These are phyloP conservation scores for Apodemia hepburni DNA, from an alignment of 2,888 invertebrate genomes.

Conservation along the genomic window DNA sequence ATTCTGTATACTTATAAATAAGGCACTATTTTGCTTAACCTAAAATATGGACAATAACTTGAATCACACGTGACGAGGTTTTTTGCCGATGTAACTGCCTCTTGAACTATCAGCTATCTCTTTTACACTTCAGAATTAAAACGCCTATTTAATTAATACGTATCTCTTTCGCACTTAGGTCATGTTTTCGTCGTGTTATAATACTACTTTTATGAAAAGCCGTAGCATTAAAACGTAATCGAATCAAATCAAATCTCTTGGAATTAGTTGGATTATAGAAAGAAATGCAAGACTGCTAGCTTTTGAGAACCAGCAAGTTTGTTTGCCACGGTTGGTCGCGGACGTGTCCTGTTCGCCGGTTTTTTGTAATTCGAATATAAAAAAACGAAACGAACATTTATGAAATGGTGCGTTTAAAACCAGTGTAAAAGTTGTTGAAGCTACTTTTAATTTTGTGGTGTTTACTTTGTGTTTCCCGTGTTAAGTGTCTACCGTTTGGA, in stretches of 20 bases:
- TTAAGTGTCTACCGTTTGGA: conserved; percentile 37
- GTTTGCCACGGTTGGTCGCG: conserved; percentile 59
- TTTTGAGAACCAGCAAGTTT: conserved; percentile 52
- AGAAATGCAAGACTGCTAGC: conserved; percentile 47
- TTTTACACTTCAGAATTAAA: conserved; percentile 19
- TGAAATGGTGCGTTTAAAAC: conserved; percentile 51
- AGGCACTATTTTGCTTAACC: conserved; percentile 16
- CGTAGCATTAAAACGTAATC: conserved; percentile 32
- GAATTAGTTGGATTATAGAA: conserved; percentile 51
- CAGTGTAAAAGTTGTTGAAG: conserved; percentile 44
- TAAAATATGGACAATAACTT: conserved; percentile 25
- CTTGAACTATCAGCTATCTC: conserved; percentile 26
- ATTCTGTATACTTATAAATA: conserved; percentile 2
- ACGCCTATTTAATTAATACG: conserved; percentile 20
- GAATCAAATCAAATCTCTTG: conserved; percentile 36
- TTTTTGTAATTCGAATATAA: conserved; percentile 58
- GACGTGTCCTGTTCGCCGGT: conserved; percentile 56
- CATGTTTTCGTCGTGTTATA: conserved; percentile 45
- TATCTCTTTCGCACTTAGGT: conserved; percentile 42
- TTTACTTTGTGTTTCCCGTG: conserved; percentile 26
- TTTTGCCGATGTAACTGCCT: conserved; percentile 32
- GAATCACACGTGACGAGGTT: conserved; percentile 46
- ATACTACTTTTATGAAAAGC: conserved; percentile 41
- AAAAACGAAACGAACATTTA: conserved; percentile 54
- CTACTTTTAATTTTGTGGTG: conserved; percentile 42